These are phyloP conservation scores for Physella acuta DNA, from an alignment of 1,140 invertebrate species.

Conservation along the genomic window DNA sequence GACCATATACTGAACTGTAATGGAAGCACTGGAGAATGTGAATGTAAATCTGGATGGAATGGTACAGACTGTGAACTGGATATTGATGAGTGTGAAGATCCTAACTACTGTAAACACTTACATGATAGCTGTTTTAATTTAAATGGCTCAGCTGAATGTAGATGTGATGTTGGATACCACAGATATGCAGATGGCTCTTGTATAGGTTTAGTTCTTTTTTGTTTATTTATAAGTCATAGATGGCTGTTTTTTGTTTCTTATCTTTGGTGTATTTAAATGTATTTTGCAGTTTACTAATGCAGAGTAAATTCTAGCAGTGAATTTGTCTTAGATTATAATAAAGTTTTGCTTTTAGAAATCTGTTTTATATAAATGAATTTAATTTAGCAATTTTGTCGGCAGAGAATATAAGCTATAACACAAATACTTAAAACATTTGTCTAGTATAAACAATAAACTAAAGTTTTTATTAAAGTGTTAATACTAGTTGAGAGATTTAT, in stretches of 20 bases:
- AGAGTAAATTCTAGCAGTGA: too few relatives aligned
- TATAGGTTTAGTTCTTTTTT: background rate
- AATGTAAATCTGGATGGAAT: background rate
- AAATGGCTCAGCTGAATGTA: slow-evolving; percentile 6
- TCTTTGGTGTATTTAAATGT: background rate
- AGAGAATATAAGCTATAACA: too few relatives aligned
- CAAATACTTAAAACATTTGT: too few relatives aligned
- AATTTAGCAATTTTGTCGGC: too few relatives aligned
- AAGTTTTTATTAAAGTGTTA: too few relatives aligned
- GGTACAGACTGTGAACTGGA: background rate
- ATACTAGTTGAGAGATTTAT: too few relatives aligned
- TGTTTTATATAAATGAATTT: too few relatives aligned
- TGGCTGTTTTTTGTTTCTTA: too few relatives aligned
- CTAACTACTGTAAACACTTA: background rate
- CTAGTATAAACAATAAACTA: too few relatives aligned
- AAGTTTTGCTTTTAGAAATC: too few relatives aligned
- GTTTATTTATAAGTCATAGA: background rate
- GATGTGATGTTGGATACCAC: slow-evolving; percentile 1
- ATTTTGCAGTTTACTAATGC: too few relatives aligned
- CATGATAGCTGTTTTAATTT: slow-evolving; percentile 10
- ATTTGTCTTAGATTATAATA: background rate
- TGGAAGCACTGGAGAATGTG: background rate
- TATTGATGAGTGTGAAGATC: background rate
- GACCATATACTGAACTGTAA: background rate
- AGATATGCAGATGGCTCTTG: background rate